A percentile compares a stretch with the other conserved stretches of the same genome.
Conservation (phyloP, 2,797 vertebrate genomes). For the Hydrophis major region DNA sequence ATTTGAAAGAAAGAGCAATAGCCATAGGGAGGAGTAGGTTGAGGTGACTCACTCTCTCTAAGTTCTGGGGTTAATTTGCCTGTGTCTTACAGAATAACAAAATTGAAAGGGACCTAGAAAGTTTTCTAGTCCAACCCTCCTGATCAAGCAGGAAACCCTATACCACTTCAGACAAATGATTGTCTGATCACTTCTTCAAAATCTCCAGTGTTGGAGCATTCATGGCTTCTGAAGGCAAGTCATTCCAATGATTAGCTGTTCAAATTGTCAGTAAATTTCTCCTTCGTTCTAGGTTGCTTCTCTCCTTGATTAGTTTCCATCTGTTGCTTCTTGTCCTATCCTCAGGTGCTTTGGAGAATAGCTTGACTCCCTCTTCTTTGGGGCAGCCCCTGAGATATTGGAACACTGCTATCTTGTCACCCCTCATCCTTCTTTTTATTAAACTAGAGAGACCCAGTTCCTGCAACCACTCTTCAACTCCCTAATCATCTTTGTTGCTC, state of each 20-base stretch:
- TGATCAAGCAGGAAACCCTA: too few relatives aligned
- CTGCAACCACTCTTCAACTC: neutral
- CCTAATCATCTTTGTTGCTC: neutral
- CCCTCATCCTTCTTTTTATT: neutral
- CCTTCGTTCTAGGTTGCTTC: neutral
- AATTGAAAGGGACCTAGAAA: too few relatives aligned
- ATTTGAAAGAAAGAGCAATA: neutral
- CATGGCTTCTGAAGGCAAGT: too few relatives aligned
- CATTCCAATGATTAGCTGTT: too few relatives aligned
- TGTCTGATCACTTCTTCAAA: too few relatives aligned
- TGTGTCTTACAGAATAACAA: neutral
- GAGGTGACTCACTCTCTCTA: neutral
- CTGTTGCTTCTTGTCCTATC: rapidly evolving
- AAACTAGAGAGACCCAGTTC: neutral
- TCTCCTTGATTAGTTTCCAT: neutral
- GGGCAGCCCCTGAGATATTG: neutral
- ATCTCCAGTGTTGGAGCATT: too few relatives aligned
- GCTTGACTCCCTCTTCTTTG: neutral
- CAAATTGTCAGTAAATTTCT: neutral
- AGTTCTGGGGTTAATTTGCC: neutral
- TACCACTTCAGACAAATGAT: too few relatives aligned
- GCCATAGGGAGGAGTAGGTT: neutral
- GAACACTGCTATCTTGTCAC: neutral
- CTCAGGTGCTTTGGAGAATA: neutral
- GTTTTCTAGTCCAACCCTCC: too few relatives aligned